Percentiles rank a stretch among this genome's conserved stretches.
Conservation (phyloP, 2,797 vertebrate genomes). For the Lerista edwardsae region DNA sequence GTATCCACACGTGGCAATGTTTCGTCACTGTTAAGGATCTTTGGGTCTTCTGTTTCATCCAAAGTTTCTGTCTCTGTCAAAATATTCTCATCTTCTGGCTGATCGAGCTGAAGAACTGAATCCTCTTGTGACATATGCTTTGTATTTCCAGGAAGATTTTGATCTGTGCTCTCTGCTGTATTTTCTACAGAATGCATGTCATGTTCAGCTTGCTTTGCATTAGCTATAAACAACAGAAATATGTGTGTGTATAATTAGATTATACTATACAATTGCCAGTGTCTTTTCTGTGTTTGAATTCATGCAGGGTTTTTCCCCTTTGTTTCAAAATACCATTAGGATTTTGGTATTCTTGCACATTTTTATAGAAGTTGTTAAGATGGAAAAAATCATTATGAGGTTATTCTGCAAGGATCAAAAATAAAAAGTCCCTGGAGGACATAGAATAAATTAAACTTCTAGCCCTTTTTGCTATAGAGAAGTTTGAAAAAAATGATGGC, state of each 20-base stretch:
- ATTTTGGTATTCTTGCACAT: background rate
- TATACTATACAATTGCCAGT: background rate
- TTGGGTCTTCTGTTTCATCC: background rate
- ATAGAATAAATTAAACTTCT: background rate
- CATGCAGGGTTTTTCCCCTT: background rate
- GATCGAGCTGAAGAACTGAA: background rate
- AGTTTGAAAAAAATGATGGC: background rate
- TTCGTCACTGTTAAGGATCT: conserved; percentile 14
- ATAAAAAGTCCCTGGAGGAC: background rate
- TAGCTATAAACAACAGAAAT: conserved; percentile 36
- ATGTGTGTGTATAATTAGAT: conserved; percentile 6
- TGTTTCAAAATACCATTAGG: background rate
- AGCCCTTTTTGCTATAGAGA: background rate
- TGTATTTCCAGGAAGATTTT: conserved; percentile 36
- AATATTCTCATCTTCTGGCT: conserved; percentile 20
- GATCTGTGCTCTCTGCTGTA: conserved; percentile 5
- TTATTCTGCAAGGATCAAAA: background rate
- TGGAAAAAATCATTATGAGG: background rate
- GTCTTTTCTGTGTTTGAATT: background rate
- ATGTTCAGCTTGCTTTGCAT: conserved; percentile 43
- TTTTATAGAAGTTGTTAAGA: background rate
- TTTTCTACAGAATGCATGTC: conserved; percentile 15
- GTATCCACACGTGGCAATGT: background rate
- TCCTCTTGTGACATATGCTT: conserved; percentile 38
- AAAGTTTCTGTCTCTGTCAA: conserved; percentile 15